A percentile compares a stretch with the other conserved stretches of the same genome.
Conservation (phyloP, 2,113 vertebrate genomes). For the Pholis gunnellus region DNA sequence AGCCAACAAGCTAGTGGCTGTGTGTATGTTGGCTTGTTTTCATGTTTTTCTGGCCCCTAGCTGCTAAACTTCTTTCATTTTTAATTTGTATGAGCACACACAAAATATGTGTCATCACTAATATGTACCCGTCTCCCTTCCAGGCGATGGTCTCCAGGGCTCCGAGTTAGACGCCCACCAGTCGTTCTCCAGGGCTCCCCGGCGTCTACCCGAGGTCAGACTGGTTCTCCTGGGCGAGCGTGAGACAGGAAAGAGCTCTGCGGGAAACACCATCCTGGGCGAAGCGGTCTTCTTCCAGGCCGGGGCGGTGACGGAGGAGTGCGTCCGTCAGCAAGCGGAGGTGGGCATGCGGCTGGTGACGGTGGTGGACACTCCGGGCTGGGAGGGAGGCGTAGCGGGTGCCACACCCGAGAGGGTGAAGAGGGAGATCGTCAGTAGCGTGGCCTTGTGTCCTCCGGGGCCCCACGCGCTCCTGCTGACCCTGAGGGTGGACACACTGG, state of each 20-base stretch:
- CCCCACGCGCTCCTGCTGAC: slow-evolving; percentile 80
- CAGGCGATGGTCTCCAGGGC: slow-evolving; percentile 70
- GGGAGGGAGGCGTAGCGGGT: slow-evolving; percentile 77
- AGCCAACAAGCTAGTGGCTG: background rate
- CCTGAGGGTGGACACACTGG: slow-evolving; percentile 77
- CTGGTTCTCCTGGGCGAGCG: slow-evolving; percentile 82
- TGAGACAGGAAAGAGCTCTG: slow-evolving; percentile 83
- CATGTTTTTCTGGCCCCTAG: background rate
- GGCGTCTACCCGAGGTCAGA: slow-evolving; percentile 76
- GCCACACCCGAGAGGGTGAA: slow-evolving; percentile 79
- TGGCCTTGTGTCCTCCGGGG: slow-evolving; percentile 78
- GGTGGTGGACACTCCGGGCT: slow-evolving; percentile 82
- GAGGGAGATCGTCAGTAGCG: slow-evolving; percentile 73
- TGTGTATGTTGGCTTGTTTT: background rate
- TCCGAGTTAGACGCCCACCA: slow-evolving; percentile 69
- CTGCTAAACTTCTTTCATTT: background rate
- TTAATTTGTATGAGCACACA: background rate
- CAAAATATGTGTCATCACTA: background rate
- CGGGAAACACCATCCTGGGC: slow-evolving; percentile 78
- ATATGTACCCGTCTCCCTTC: background rate
- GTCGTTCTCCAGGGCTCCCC: slow-evolving; percentile 74
- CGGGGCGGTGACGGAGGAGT: slow-evolving; percentile 77
- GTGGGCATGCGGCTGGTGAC: slow-evolving; percentile 75
- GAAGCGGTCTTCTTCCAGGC: slow-evolving; percentile 57
- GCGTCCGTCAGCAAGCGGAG: slow-evolving; percentile 74